phyloP scores from a whole-genome alignment of 2,797 vertebrate species.

The Manis pentadactyla region DNA sequence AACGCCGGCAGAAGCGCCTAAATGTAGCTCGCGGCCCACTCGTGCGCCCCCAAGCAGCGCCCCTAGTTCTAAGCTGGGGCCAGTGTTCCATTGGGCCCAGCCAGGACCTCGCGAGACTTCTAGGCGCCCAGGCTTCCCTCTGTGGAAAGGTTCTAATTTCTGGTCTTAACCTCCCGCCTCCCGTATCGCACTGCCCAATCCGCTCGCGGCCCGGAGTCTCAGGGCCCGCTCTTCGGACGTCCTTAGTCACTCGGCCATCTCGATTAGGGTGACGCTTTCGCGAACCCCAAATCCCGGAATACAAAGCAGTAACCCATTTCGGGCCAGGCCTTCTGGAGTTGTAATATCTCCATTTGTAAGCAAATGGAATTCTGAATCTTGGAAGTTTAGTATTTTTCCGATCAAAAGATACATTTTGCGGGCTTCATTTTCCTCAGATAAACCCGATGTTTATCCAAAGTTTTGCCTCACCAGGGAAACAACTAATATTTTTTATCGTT shows the following conservation, averaged over 20 bases:
- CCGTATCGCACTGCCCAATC: conserved; percentile 91
- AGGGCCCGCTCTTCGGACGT: background rate
- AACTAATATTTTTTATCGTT: background rate
- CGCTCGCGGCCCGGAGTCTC: conserved; percentile 85
- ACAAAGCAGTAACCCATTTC: background rate
- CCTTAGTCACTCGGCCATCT: conserved; percentile 63
- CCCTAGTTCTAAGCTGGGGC: too few species aligned
- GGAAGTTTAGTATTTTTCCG: background rate
- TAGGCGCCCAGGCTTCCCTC: too few species aligned
- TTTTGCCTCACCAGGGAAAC: background rate
- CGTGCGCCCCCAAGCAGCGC: too few species aligned
- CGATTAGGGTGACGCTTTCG: background rate
- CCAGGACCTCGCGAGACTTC: too few species aligned
- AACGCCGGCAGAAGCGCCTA: too few species aligned
- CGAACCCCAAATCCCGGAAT: conserved; percentile 62
- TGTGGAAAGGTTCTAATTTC: conserved; percentile 45
- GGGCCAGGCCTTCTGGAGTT: background rate
- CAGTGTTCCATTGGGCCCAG: too few species aligned
- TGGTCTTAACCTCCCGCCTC: conserved; percentile 20
- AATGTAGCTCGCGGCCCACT: too few species aligned
- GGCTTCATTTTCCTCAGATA: background rate
- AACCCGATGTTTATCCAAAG: background rate
- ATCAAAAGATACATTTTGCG: background rate
- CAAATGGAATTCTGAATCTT: background rate
- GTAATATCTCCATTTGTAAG: background rate